phyloP scores from a whole-genome alignment of 2,797 vertebrate species.

The Lepilemur ruficaudatus region DNA sequence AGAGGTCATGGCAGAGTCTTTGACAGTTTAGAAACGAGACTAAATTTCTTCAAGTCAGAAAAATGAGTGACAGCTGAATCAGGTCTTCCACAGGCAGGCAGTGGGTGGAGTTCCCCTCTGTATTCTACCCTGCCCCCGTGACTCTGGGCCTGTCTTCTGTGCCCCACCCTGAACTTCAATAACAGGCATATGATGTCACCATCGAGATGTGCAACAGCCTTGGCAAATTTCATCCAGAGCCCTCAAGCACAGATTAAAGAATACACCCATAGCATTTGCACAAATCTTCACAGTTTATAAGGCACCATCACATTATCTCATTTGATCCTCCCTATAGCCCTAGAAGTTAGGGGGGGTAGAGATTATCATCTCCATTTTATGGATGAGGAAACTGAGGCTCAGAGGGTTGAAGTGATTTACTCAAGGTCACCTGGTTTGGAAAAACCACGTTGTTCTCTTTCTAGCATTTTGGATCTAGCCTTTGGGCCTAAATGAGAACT shows the following conservation, averaged over 20 bases:
- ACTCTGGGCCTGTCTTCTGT: neutral
- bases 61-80: neutral
- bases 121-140: neutral
- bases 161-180: slow-evolving; percentile 42
- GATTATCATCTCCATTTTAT: neutral
- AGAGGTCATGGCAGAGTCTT: neutral
- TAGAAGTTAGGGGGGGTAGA: neutral
- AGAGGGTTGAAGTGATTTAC: neutral
- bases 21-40: neutral
- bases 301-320: neutral
- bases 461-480: neutral
- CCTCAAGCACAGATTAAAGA: slow-evolving; percentile 50
- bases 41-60: neutral
- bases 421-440: neutral
- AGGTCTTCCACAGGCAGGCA: neutral
- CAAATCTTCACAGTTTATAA: neutral
- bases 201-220: neutral
- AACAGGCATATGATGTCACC: slow-evolving; percentile 51
- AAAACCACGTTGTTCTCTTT: neutral
- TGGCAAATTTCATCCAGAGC: slow-evolving; percentile 21
- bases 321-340: neutral
- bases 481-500: neutral
- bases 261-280: neutral
- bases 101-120: neutral
- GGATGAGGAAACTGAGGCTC: neutral